Evolutionary conservation across 2,888 invertebrate genomes (phyloP), one percentile per base, ranked within the genome.

Genomic region (Pachliopta kotzebuea): DNA sequence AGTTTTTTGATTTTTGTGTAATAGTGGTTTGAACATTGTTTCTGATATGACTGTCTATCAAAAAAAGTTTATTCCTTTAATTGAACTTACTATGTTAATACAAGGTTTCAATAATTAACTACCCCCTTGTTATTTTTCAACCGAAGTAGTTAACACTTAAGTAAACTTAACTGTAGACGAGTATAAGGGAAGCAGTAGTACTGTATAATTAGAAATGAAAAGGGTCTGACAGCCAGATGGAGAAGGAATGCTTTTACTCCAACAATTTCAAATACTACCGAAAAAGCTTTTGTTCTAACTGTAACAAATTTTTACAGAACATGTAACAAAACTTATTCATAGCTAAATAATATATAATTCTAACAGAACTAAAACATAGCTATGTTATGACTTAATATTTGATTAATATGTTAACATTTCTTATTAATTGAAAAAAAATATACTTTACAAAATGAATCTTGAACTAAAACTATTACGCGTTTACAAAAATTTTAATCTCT

Each of bases 161-260:
- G 18, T 4, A 45, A 20, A 8, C 26, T 29, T 20, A 55, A n/a
- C 31, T 9, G 29, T 55, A n/a, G 20, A 31, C 26, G 67, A 78
- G 78, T 80, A 75, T 83, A 89, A 88, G 86, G 85, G 87, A 86
- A 85, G 81, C 82, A 79, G 78, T 82, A 80, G 86, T 87, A 88
- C 88, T 89, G 86, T 88, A 89, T 89, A 90, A 90, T 90, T 90
- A 88, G 79, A 81, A 72, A 72, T 90, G 90, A 90, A 84, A 83
- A 84, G 90, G 90, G 90, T 90, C 84, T 82, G 90, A 90, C 90
- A 90, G 86, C 81, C 76, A 87, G 86, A 88, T 88, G n/a, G 82
- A 83, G 86, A 84, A 83, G 83, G 85, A 83, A 83, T 76, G 79
- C 79, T 75, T 75, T 81, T 80, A 79, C 76, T 78, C 77, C 77